These are phyloP conservation scores for Heliconius cydno DNA, from an alignment of 2,888 invertebrate genomes.

Conservation along the genomic window DNA sequence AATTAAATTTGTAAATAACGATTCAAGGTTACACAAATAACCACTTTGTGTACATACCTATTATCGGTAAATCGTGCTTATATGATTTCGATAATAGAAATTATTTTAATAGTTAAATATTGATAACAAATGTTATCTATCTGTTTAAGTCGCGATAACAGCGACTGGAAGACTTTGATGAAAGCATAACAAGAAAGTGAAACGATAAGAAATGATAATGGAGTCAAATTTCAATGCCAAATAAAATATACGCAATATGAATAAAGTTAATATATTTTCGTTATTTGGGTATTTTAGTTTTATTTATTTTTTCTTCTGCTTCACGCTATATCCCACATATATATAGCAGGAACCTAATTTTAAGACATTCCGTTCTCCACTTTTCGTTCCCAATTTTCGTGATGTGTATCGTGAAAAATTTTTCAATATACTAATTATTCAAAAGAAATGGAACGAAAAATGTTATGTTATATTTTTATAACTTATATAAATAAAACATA, in stretches of 20 bases:
- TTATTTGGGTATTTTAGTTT: neutral
- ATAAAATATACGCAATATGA: neutral
- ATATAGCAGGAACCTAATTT: no score
- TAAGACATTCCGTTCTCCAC: no score
- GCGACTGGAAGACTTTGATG: neutral
- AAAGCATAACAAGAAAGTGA: slow-evolving; percentile 22
- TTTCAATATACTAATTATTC: no score
- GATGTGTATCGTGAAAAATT: no score
- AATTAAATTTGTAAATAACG: neutral
- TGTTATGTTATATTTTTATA: neutral
- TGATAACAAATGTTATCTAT: neutral
- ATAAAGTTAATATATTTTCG: neutral
- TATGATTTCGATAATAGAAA: slow-evolving; percentile 5
- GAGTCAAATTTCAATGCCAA: slow-evolving; percentile 18
- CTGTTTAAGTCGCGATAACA: neutral
- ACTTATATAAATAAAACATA: neutral
- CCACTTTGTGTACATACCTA: neutral
- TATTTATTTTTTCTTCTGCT: no score
- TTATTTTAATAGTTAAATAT: neutral
- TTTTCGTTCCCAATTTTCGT: no score
- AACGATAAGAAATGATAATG: slow-evolving; percentile 6
- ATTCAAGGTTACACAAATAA: neutral
- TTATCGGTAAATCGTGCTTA: neutral
- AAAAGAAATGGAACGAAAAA: no score
- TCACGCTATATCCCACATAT: no score